Evolutionary conservation across 1,140 invertebrate genomes (phyloP), one percentile per base, ranked within the genome.

Genomic region (Saccostrea echinata): DNA sequence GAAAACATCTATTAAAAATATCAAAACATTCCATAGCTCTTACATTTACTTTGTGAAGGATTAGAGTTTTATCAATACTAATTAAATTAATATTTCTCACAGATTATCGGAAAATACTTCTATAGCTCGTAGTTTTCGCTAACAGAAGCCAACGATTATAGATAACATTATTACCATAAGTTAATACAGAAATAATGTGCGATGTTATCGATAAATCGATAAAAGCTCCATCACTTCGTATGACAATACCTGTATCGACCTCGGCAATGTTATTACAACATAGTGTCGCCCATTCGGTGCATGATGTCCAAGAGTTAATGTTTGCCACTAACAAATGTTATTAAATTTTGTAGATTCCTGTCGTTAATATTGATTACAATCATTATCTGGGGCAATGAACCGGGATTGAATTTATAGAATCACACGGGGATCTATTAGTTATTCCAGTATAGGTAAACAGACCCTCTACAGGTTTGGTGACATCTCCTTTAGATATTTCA

Each of bases 231-330:
- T 21, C 55, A 61, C 55, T n/a, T 27, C 68, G 30, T 33, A 30
- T 24, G 30, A 76, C 68, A 76, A 27, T 76, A 76, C 68, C 68
- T 76, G 68, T 76, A 76, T 76, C 68, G 68, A 76, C 30, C 68
- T 16, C 68, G 3, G 24, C 27, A 33, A 76, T 18, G 43, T 43
- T 43, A 76, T 27, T 33, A 76, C 68, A 76, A 76, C 27, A 76
- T 18, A 16, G 68, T 6, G 55, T 61, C 55, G 55, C 18, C 18
- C n/a, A 61, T n/a, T 21, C 18, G 18, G n/a, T 6, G 55, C 68
- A 33, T 12, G 68, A 11, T 33, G 68, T 76, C 68, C 68, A 30
- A 33, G 3, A 33, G 68, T 76, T 33, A 33, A 76, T 76, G 68
- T 76, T 76, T 76, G 30, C 68, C 3, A 27, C 68, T 27, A 76